Evolutionary conservation across 2,888 invertebrate genomes (phyloP).

Genomic region (Dasypogon diadema): DNA sequence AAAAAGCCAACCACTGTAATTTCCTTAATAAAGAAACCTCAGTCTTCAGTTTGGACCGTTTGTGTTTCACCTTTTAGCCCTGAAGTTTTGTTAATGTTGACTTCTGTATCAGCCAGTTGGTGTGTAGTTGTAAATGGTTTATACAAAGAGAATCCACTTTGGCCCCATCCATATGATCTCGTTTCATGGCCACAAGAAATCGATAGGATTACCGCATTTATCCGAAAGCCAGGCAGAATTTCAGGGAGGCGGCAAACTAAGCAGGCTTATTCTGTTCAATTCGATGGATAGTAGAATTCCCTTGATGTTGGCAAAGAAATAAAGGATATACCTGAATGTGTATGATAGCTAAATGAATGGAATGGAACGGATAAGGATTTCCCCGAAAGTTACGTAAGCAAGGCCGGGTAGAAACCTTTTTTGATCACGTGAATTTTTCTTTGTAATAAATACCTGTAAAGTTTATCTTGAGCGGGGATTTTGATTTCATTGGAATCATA

Average conservation of each 20-base stretch:
- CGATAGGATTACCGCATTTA: slow-evolving; percentile 38
- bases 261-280: slow-evolving; percentile 6
- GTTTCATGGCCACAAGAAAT: slow-evolving; percentile 11
- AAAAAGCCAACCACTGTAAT: slow-evolving; percentile 34
- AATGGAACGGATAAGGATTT: slow-evolving; percentile 2
- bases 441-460: not conserved
- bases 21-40: slow-evolving; percentile 20
- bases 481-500: slow-evolving; percentile 32
- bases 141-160: not conserved
- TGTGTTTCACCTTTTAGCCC: not conserved
- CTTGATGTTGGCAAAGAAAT: slow-evolving; percentile 2
- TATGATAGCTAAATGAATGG: slow-evolving; percentile 37
- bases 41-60: not conserved
- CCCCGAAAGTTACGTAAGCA: not conserved
- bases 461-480: not conserved
- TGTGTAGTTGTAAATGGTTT: too few species aligned
- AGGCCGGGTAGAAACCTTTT: not conserved
- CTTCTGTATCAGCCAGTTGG: not conserved
- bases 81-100: not conserved
- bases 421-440: not conserved
- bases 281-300: slow-evolving; percentile 1
- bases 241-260: not conserved
- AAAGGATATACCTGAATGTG: slow-evolving; percentile 44
- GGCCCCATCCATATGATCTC: not conserved
- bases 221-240: slow-evolving; percentile 21